These are phyloP conservation scores for Trididemnum clinides DNA, from an alignment of 23 tunicate genomes.

Conservation along the genomic window DNA sequence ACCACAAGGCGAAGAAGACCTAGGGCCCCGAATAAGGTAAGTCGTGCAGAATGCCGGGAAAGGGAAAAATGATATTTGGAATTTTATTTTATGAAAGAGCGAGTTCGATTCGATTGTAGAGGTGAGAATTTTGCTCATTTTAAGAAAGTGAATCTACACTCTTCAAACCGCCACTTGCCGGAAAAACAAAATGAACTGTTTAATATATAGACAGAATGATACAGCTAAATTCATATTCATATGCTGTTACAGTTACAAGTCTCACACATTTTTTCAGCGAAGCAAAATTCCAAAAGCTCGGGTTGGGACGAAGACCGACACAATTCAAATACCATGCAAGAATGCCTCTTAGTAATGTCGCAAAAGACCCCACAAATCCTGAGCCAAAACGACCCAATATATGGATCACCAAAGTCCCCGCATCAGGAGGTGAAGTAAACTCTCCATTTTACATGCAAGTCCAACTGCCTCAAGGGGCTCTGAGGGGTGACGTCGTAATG, in stretches of 20 bases:
- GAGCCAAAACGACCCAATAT: conserved; percentile 62
- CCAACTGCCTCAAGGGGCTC: conserved; percentile 82
- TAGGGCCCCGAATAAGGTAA: conserved; percentile 8
- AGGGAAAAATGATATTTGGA: background rate
- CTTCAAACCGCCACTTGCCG: no score
- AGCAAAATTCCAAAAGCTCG: conserved; percentile 46
- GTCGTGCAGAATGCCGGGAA: background rate
- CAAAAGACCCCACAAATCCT: conserved; percentile 36
- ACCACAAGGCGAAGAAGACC: background rate
- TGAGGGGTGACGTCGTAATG: conserved; percentile 73
- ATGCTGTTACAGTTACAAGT: no score
- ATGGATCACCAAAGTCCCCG: conserved; percentile 57
- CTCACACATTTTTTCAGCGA: background rate
- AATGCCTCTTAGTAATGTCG: background rate
- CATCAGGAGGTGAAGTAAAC: conserved; percentile 58
- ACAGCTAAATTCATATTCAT: no score
- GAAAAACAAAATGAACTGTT: no score
- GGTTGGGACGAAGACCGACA: conserved; percentile 28
- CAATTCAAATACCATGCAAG: conserved; percentile 8
- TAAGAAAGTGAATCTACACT: no score
- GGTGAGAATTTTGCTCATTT: no score
- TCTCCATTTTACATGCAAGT: conserved; percentile 84
- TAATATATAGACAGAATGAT: no score
- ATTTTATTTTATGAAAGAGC: no score
- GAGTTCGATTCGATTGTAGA: no score